phyloP scores from a whole-genome alignment of 2,888 invertebrate genomes.

The Bembecia ichneumoniformis region DNA sequence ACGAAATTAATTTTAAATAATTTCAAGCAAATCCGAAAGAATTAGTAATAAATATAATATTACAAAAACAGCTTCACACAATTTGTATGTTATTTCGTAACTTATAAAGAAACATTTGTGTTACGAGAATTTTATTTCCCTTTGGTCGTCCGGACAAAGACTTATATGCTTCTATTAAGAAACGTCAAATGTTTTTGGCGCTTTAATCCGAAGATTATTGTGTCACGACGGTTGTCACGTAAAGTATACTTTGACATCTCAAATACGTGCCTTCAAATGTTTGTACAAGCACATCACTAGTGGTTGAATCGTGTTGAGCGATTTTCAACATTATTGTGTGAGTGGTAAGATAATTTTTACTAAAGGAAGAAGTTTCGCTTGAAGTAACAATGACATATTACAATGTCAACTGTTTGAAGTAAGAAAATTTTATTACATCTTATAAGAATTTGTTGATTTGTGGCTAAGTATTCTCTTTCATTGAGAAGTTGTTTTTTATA shows the following conservation, averaged over 20 bases:
- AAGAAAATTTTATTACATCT: conserved; percentile 4
- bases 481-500: no score
- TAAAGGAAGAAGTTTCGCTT: neutral
- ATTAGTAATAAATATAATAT: no score
- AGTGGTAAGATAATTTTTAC: neutral
- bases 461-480: no score
- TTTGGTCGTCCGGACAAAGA: conserved; percentile 30
- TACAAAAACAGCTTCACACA: neutral
- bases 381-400: conserved; percentile 8
- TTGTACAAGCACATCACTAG: conserved; percentile 43
- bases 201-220: conserved; percentile 53
- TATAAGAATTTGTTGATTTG: neutral
- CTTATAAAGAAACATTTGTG: neutral
- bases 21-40: no score
- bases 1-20: no score
- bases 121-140: neutral
- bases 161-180: conserved; percentile 34
- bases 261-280: conserved; percentile 45
- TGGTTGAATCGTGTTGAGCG: conserved; percentile 5
- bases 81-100: neutral
- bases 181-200: conserved; percentile 33
- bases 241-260: conserved; percentile 50
- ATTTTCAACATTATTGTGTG: conserved; percentile 1
- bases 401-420: conserved; percentile 11
- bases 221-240: conserved; percentile 44